Conservation (phyloP, 2,888 invertebrate species). For the Sarcophaga subvicina region DNA sequence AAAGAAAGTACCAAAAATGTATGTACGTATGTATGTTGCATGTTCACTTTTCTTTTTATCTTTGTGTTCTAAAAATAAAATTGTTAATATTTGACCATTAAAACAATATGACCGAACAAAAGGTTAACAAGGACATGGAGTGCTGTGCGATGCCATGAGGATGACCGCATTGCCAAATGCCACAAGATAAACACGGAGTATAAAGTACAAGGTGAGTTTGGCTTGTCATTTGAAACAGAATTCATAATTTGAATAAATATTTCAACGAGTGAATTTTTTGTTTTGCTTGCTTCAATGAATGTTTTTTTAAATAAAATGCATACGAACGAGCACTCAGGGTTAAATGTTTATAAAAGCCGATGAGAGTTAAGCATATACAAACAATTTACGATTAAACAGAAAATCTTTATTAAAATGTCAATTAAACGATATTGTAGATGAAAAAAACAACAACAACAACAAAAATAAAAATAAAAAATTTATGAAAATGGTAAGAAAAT, state of each 20-base stretch:
- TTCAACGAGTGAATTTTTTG: constrained; percentile 1
- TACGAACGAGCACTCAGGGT: constrained; percentile 13
- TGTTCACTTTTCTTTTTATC: neutral
- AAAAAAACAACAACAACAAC: neutral
- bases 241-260: constrained; percentile 46
- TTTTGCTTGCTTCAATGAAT: too few relatives aligned
- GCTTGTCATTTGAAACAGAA: constrained; percentile 29
- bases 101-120: constrained; percentile 21
- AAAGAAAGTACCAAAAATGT: neutral
- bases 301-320: neutral
- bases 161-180: constrained; percentile 47
- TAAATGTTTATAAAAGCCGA: constrained; percentile 1
- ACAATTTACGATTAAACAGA: constrained; percentile 23
- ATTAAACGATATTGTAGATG: neutral
- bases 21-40: neutral
- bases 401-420: constrained; percentile 31
- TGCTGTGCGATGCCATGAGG: constrained; percentile 26
- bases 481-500: neutral
- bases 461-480: neutral
- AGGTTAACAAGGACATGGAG: constrained; percentile 41
- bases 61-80: constrained; percentile 18
- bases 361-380: constrained; percentile 21
- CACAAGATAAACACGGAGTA: neutral
- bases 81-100: neutral
- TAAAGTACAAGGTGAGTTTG: constrained; percentile 47